Evolutionary conservation across 1,140 invertebrate genomes (phyloP), one percentile per base, ranked within the genome.

Genomic region (Macrotrachela quadricornifera): DNA sequence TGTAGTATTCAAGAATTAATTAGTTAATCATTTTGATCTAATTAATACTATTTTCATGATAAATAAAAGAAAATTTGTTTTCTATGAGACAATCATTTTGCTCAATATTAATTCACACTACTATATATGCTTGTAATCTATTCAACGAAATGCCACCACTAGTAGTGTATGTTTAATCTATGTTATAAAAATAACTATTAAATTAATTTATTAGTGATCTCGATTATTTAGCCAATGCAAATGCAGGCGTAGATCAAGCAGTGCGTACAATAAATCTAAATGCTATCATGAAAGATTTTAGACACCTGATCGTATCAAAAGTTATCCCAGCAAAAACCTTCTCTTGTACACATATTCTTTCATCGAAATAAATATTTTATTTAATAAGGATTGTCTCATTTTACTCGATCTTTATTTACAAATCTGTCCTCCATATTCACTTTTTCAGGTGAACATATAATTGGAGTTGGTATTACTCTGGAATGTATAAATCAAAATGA

Each of bases 401-500:
- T 70, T 91, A 1, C 68, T 92, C 8, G 86, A 92, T 69, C 69
- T 92, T 0, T 79, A 81, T 58, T 80, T 85, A 0, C 87, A 94
- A 63, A 75, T 81, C 50, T 76, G 73, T 63, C 85, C 85, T 0
- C 78, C 82, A 55, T 92, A 82, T 59, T 63, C 72, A 1, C 68
- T 9, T 74, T 74, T 59, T 56, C 63, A 14, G 79, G 79, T 57
- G 79, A 75, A 58, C 82, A 81, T 0, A 80, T 91, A 78, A 73
- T 91, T 48, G 87, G 87, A 11, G 80, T 78, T 10, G 87, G 87
- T 1, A 65, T 81, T 1, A 77, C 78, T 8, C 81, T 82, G 0
- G 87, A 92, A 68, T 86, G 86, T 10, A 92, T 91, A 36, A 79
- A 83, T 63, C 85, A 90, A 63, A 92, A 94, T 69, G 86, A 90